These are phyloP conservation scores for Sturnira hondurensis DNA, from an alignment of 2,113 vertebrate species.

Conservation along the genomic window DNA sequence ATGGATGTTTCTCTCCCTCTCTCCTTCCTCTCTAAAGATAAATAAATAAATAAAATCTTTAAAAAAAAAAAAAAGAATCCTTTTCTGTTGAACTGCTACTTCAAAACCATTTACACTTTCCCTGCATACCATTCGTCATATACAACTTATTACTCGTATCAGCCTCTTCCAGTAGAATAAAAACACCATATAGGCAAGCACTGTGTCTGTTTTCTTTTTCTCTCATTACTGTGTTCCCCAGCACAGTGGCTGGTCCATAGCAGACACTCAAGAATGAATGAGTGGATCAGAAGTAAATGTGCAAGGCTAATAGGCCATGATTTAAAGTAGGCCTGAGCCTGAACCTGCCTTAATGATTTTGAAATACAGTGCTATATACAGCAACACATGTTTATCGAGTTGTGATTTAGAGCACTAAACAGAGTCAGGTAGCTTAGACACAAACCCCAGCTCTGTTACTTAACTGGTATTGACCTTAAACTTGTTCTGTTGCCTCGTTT, in stretches of 20 bases:
- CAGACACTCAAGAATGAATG: background rate
- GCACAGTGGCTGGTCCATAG: background rate
- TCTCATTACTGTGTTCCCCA: background rate
- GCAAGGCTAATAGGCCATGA: background rate
- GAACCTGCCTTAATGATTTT: background rate
- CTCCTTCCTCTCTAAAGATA: too few species aligned
- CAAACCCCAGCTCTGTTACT: background rate
- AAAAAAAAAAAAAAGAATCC: background rate
- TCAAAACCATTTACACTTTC: constrained; percentile 5
- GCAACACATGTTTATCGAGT: background rate
- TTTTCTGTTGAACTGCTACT: constrained; percentile 21
- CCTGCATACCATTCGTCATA: background rate
- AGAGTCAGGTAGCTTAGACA: background rate
- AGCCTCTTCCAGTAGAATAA: background rate
- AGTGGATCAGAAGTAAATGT: background rate
- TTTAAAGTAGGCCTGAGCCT: background rate
- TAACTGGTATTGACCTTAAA: background rate
- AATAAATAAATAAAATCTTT: too few species aligned
- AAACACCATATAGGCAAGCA: background rate
- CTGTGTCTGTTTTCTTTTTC: background rate
- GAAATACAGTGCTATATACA: background rate
- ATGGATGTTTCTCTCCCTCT: too few species aligned
- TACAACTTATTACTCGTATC: background rate
- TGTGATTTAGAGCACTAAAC: background rate
- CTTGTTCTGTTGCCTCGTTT: constrained; percentile 8